Base-by-base conservation (phyloP, 2,113 vertebrate species). In the Gymnobelideus leadbeateri region DNA sequence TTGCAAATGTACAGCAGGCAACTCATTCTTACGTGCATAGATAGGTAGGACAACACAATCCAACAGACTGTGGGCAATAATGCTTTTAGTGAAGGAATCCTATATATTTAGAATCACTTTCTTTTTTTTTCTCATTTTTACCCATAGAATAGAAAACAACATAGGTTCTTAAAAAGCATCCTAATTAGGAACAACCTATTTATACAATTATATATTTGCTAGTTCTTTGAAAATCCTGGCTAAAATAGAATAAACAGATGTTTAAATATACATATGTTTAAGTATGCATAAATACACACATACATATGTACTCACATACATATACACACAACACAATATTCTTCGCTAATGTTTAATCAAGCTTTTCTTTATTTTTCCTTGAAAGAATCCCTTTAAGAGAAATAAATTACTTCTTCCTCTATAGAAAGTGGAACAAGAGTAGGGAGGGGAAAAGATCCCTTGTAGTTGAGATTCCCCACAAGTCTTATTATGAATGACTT, bases 401-500 rank as follows among this genome's bases (percentile, higher is more conserved):
- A 98, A 98, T 94, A 89, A 95, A 97, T 61, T 96, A 95, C 90
- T 96, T 96, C 91, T 77, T 95, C 46, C 94, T 96, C 93, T 96
- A 96, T 96, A 54, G 37, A 7, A 97, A 98, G 92, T 95, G 84
- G 47, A 92, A 61, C 95, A 97, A 92, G 51, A 93, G 57, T n/a
- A 84, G n/a, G 26, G n/a, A 0, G 43, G 96, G 97, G 97, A 96
- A 94, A 90, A 54, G 57, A 89, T 93, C 96, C 97, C 90, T 90
- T 96, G 96, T 98, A 9, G 98, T 98, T 98, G 96, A 97, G 97
- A 98, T 97, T 98, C 98, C 97, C 98, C 68, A 98, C 97, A 98
- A 98, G 98, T 97, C 98, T 97, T 96, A 97, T 98, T 98, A 97
- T 95, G 91, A 98, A 98, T 97, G 97, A 97, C 97, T 98, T 98